Conservation (phyloP, 2,113 vertebrate species). For the Monopterus albus region DNA sequence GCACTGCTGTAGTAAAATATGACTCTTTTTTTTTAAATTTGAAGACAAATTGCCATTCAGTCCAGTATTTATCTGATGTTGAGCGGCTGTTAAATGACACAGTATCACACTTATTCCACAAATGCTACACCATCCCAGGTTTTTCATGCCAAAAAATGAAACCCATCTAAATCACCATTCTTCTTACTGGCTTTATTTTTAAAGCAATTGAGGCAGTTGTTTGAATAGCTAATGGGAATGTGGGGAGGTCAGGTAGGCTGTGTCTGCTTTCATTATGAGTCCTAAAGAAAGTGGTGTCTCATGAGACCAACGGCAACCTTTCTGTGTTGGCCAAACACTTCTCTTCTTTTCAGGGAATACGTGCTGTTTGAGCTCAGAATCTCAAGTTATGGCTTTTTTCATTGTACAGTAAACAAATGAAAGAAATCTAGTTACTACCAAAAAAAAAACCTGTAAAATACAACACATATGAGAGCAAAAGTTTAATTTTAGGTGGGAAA, state of each 20-base stretch:
- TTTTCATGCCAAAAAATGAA: too few relatives aligned
- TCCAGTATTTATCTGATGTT: conserved; percentile 38
- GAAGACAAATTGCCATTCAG: conserved; percentile 36
- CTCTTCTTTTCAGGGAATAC: conserved; percentile 21
- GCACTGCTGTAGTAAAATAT: conserved; percentile 24
- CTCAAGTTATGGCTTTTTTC: conserved; percentile 13
- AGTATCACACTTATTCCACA: conserved; percentile 9
- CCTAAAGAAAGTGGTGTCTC: conserved; percentile 66
- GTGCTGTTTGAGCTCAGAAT: conserved; percentile 40
- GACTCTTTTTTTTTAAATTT: conserved; percentile 28
- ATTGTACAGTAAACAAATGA: background rate
- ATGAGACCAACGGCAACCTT: conserved; percentile 37
- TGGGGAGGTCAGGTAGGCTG: conserved; percentile 63
- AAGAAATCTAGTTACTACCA: background rate
- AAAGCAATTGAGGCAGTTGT: conserved; percentile 68
- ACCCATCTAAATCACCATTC: conserved; percentile 68
- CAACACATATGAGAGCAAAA: background rate
- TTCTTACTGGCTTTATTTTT: conserved; percentile 44
- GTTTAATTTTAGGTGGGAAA: background rate
- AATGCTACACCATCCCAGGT: background rate
- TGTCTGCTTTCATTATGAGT: conserved; percentile 69
- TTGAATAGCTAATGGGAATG: conserved; percentile 63
- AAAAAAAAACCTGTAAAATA: conserved; percentile 7
- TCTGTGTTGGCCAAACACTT: conserved; percentile 33
- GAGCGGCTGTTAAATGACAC: conserved; percentile 16